A percentile compares a stretch with the other conserved stretches of the same genome.
phyloP scores from a whole-genome alignment of 2,797 vertebrate species.

The Eulemur rubriventer region DNA sequence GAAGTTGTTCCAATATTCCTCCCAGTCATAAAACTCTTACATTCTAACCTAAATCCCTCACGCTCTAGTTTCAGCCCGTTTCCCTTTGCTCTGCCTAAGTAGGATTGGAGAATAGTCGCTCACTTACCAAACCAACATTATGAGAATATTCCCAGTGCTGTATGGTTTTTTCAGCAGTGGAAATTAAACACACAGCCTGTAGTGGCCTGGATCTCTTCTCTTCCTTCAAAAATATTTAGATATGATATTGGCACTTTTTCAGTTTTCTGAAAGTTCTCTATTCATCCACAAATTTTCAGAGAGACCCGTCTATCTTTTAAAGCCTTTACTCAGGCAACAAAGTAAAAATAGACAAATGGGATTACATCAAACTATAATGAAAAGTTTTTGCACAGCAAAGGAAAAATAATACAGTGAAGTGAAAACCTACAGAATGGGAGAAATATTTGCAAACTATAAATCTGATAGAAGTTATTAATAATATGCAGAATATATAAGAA shows the following conservation, averaged over 20 bases:
- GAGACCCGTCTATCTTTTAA: neutral
- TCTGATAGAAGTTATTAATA: neutral
- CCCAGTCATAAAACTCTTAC: conserved; percentile 61
- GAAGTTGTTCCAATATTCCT: conserved; percentile 62
- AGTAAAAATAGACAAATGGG: neutral
- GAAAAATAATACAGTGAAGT: neutral
- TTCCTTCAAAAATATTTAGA: conserved; percentile 60
- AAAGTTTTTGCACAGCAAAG: neutral
- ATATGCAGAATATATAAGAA: neutral
- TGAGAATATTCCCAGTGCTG: conserved; percentile 16
- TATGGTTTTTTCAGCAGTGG: conserved; percentile 16
- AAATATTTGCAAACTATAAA: neutral
- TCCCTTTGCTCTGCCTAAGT: conserved; percentile 30
- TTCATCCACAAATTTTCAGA: conserved; percentile 6
- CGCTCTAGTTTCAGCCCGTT: neutral
- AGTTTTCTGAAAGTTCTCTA: conserved; percentile 26
- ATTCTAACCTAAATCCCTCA: conserved; percentile 65
- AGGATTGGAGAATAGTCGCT: conserved; percentile 15
- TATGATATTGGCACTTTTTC: neutral
- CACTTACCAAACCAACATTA: conserved; percentile 27
- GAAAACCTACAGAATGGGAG: neutral
- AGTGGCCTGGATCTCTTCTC: neutral
- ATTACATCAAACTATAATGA: neutral
- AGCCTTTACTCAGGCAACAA: neutral
- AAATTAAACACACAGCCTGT: conserved; percentile 34